Evolutionary conservation across 2,888 invertebrate genomes (phyloP).

Genomic region (Aphrophora alni): DNA sequence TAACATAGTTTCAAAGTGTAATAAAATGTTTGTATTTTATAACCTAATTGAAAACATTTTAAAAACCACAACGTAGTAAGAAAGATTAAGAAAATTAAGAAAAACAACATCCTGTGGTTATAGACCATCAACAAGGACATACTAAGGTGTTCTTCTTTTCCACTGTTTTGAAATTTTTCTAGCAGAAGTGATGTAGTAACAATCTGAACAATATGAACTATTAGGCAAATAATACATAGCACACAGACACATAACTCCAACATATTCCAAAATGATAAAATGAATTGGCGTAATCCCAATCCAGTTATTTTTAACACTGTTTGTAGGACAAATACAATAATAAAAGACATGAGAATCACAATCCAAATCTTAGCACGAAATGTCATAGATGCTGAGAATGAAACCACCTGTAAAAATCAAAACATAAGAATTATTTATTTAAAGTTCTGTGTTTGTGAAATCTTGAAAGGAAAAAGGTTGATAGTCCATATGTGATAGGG

Average conservation of each 20-base stretch:
- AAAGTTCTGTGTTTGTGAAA: too few species aligned
- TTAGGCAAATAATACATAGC: not conserved
- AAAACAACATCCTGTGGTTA: not conserved
- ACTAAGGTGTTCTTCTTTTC: not conserved
- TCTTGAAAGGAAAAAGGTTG: too few species aligned
- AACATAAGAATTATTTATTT: too few species aligned
- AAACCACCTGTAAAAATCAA: not conserved
- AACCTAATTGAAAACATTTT: not conserved
- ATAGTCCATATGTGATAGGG: too few species aligned
- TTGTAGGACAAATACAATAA: not conserved
- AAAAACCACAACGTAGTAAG: not conserved
- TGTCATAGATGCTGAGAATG: not conserved
- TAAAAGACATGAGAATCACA: not conserved
- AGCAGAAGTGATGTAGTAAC: not conserved
- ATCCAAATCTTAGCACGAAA: not conserved
- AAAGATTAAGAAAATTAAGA: not conserved
- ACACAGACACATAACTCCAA: not conserved
- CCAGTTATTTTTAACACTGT: not conserved
- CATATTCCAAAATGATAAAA: not conserved
- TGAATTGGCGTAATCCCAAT: not conserved
- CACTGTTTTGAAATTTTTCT: not conserved
- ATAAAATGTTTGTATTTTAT: not conserved
- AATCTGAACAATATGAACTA: not conserved
- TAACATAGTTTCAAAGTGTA: not conserved
- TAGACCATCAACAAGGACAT: not conserved